phyloP scores from a whole-genome alignment of 2,888 invertebrate genomes.

The Drosophila seclusa region DNA sequence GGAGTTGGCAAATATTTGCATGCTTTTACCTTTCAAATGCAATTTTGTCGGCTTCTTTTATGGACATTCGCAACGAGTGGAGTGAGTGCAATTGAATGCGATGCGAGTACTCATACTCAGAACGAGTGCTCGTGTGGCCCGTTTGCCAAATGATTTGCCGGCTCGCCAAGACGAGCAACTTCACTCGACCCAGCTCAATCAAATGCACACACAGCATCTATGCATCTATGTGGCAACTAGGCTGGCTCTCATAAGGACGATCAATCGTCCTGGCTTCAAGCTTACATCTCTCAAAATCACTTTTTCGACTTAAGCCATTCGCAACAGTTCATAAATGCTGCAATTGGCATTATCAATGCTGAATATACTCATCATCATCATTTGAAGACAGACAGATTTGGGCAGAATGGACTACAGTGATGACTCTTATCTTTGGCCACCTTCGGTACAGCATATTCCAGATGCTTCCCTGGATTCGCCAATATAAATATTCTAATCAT shows the following conservation, averaged over 20 bases:
- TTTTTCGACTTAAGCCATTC: not conserved
- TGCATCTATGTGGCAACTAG: not conserved
- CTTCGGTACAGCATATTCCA: not conserved
- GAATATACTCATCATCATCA: not conserved
- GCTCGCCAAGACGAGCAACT: not conserved
- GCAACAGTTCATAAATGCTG: not conserved
- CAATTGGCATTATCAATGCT: not conserved
- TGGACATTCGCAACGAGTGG: constrained; percentile 24
- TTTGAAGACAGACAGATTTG: not conserved
- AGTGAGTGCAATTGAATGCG: constrained; percentile 22
- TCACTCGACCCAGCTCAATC: not conserved
- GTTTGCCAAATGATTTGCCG: constrained; percentile 5
- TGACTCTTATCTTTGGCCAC: not conserved
- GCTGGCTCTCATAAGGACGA: not conserved
- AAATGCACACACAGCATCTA: not conserved
- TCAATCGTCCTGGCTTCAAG: not conserved
- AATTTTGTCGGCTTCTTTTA: constrained; percentile 72
- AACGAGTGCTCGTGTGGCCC: constrained; percentile 1
- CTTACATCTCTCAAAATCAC: not conserved
- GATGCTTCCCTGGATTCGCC: not conserved
- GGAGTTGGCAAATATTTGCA: constrained; percentile 72
- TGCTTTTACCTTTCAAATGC: constrained; percentile 70
- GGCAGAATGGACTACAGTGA: not conserved
- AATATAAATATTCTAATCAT: too few species aligned
- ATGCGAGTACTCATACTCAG: constrained; percentile 12